Percentiles rank a stretch among this genome's conserved stretches.
Evolutionary conservation across 2,888 invertebrate species (phyloP).

Genomic region (Eilema sororculum): DNA sequence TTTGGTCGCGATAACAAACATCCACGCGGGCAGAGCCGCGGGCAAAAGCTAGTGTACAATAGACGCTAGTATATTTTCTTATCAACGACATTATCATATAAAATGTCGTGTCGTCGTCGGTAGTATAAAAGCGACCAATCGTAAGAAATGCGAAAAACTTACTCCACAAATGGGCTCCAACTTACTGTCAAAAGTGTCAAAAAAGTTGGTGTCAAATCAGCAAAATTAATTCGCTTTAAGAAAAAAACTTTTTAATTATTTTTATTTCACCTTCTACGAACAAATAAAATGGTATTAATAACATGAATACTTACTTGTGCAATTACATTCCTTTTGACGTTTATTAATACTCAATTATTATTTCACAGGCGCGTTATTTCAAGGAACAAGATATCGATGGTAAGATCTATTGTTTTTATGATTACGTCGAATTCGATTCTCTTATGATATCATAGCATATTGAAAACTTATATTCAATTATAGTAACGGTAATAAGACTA

Average conservation of each 20-base stretch:
- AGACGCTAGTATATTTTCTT: no score
- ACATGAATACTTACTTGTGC: neutral
- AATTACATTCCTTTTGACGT: neutral
- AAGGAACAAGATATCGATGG: conserved; percentile 98
- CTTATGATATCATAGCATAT: neutral
- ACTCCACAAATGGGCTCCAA: neutral
- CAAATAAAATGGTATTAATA: conserved; percentile 37
- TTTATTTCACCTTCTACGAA: conserved; percentile 3
- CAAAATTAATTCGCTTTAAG: neutral
- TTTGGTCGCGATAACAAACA: no score
- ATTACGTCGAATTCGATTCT: neutral
- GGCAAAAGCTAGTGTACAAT: no score
- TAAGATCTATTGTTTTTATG: conserved; percentile 77
- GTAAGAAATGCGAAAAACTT: neutral
- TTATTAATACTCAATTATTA: conserved; percentile 34
- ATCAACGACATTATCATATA: no score
- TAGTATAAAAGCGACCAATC: no score
- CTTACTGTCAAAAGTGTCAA: neutral
- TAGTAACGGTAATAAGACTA: neutral
- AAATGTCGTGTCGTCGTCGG: no score
- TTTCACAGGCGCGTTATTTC: conserved; percentile 95
- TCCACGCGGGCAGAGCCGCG: no score
- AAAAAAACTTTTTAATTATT: neutral
- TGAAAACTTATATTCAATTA: neutral
- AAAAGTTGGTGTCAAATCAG: neutral